These are phyloP conservation scores for Pissodes strobi DNA, from an alignment of 1,140 invertebrate genomes.

Conservation along the genomic window DNA sequence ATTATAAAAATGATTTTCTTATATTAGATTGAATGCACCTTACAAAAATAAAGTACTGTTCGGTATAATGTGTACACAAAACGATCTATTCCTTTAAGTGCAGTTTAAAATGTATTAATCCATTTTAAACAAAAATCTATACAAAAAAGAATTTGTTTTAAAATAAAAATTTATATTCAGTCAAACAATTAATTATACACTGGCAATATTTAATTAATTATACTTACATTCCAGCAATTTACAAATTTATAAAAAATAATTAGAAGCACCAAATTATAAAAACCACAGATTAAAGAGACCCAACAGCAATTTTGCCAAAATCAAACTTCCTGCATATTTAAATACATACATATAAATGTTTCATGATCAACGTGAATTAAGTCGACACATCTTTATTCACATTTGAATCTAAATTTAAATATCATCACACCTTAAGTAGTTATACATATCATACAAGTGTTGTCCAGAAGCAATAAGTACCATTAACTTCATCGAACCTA, in stretches of 20 bases:
- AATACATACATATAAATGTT: not conserved
- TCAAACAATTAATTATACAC: slow-evolving; percentile 2
- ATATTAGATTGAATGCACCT: slow-evolving; percentile 24
- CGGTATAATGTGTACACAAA: slow-evolving; percentile 23
- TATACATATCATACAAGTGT: no score
- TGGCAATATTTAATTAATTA: slow-evolving; percentile 5
- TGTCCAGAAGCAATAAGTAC: no score
- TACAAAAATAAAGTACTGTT: slow-evolving; percentile 29
- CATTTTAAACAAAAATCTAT: slow-evolving; percentile 11
- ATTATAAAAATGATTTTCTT: slow-evolving; percentile 32
- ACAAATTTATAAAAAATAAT: slow-evolving; percentile 9
- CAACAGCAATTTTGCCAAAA: not conserved
- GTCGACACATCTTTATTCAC: no score
- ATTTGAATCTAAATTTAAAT: no score
- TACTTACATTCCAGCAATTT: not conserved
- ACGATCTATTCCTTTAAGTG: slow-evolving; percentile 12
- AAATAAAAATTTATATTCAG: slow-evolving; percentile 7
- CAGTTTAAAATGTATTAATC: not conserved
- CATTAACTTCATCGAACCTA: no score
- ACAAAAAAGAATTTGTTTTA: slow-evolving; percentile 13
- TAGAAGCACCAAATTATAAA: slow-evolving; percentile 22
- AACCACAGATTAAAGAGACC: slow-evolving; percentile 1
- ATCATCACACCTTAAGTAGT: no score
- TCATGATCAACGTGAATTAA: no score
- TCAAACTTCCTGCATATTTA: not conserved